Percentiles rank a stretch among this genome's conserved stretches.
Evolutionary conservation across 2,888 invertebrate genomes (phyloP).

Genomic region (Scelioninae gen. 2): DNA sequence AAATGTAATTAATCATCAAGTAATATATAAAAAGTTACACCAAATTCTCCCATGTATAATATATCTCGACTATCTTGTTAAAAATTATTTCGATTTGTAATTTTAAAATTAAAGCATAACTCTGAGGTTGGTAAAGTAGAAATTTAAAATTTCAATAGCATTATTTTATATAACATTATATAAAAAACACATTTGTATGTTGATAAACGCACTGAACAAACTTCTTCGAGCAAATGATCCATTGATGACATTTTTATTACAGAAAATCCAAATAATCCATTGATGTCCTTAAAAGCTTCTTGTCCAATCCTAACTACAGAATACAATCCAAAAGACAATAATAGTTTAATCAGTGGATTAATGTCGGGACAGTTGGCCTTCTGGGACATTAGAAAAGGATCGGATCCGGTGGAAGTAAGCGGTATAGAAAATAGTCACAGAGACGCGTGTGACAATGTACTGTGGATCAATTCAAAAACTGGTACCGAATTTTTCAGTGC

Average conservation of each 20-base stretch:
- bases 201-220: neutral
- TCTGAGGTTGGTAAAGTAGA: no score
- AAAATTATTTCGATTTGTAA: no score
- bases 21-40: no score
- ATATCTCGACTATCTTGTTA: no score
- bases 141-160: no score
- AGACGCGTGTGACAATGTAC: slow-evolving; percentile 90
- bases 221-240: no score
- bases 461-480: slow-evolving; percentile 96
- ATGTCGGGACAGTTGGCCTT: slow-evolving; percentile 78
- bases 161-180: no score
- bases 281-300: slow-evolving; percentile 68
- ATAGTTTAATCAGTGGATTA: slow-evolving; percentile 71
- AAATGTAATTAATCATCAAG: no score
- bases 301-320: slow-evolving; percentile 71
- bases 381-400: slow-evolving; percentile 91
- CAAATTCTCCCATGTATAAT: no score
- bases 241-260: slow-evolving; percentile 34
- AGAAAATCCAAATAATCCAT: slow-evolving; percentile 74
- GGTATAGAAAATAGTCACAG: slow-evolving; percentile 89
- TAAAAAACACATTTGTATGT: neutral
- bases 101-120: no score
- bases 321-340: slow-evolving; percentile 73
- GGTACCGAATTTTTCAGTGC: slow-evolving; percentile 96
- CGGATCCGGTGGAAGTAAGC: slow-evolving; percentile 86